phyloP scores from a whole-genome alignment of 2,888 invertebrate species.

The Caenorhabditis plicata region DNA sequence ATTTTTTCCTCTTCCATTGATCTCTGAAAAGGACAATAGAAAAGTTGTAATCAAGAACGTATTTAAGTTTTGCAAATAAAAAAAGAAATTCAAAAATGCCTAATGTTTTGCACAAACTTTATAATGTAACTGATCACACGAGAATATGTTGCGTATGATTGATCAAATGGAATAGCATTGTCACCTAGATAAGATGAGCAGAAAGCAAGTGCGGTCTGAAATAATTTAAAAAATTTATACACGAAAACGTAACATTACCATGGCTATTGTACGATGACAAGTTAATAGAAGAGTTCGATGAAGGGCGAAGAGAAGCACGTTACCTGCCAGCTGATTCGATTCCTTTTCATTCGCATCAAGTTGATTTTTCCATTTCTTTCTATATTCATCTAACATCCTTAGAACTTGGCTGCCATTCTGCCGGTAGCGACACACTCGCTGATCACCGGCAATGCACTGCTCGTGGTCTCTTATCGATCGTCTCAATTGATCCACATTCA shows the following conservation, averaged over 20 bases:
- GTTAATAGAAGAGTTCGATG: constrained; percentile 13
- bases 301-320: constrained; percentile 18
- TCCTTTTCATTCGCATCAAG: constrained; percentile 12
- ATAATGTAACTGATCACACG: constrained; percentile 19
- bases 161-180: constrained; percentile 5
- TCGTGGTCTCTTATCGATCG: constrained; percentile 25
- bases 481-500: constrained; percentile 20
- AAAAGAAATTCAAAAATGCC: too few relatives aligned
- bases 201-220: constrained; percentile 20
- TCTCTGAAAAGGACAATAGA: too few relatives aligned
- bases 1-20: too few relatives aligned
- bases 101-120: too few relatives aligned
- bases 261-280: constrained; percentile 9
- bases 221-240: not conserved
- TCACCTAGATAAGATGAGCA: constrained; percentile 11
- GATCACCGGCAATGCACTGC: constrained; percentile 21
- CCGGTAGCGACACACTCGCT: constrained; percentile 32
- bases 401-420: constrained; percentile 26
- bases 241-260: not conserved
- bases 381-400: constrained; percentile 14
- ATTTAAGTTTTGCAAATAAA: too few relatives aligned
- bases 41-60: too few relatives aligned
- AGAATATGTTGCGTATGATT: constrained; percentile 18
- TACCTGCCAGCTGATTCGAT: constrained; percentile 23
- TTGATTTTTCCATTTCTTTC: constrained; percentile 20